phyloP scores from a whole-genome alignment of 2,113 vertebrate species.

The Oryzias javanicus region DNA sequence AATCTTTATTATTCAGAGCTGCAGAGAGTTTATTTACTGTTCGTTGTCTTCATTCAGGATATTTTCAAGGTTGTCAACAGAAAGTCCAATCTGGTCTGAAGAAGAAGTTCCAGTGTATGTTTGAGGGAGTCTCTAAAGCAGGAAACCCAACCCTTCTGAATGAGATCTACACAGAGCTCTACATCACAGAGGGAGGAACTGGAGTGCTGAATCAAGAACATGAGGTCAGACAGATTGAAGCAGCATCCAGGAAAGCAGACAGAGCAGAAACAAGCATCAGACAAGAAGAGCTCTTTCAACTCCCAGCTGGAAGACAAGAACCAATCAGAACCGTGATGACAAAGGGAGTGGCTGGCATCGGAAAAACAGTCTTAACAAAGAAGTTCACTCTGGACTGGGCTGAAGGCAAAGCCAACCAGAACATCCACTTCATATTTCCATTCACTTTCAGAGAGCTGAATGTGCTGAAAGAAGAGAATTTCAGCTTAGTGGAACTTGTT shows the following conservation, averaged over 20 bases:
- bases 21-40: no score
- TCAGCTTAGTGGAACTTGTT: no score
- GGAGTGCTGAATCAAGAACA: conserved; percentile 31
- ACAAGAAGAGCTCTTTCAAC: background rate
- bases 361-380: background rate
- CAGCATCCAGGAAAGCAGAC: conserved; percentile 24
- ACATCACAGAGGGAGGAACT: conserved; percentile 46
- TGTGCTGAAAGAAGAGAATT: background rate
- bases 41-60: no score
- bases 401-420: background rate
- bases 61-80: no score
- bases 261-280: conserved; percentile 3
- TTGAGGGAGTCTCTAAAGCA: background rate
- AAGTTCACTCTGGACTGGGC: conserved; percentile 1
- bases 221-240: conserved; percentile 51
- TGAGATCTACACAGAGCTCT: conserved; percentile 51
- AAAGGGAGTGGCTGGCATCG: background rate
- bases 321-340: background rate
- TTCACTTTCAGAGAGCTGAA: background rate
- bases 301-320: conserved; percentile 1
- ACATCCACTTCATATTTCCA: background rate
- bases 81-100: no score
- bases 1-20: no score
- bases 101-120: no score
- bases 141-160: conserved; percentile 24